Evolutionary conservation across 1,140 invertebrate species (phyloP), one percentile per base, ranked within the genome.

Genomic region (Procambarus clarkii): DNA sequence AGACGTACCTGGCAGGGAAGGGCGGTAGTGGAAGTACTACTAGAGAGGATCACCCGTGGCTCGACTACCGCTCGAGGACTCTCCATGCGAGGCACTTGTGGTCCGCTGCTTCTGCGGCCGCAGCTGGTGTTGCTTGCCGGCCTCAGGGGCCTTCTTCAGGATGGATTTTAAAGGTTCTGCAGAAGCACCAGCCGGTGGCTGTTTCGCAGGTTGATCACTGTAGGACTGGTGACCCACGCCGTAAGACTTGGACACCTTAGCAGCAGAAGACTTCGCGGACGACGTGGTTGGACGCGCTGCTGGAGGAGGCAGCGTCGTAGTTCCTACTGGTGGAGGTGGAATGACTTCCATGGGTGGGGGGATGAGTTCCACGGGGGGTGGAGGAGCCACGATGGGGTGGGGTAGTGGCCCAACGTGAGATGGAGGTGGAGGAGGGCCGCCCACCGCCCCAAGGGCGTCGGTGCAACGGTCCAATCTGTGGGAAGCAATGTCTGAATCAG

Each of bases 81-180:
- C 69, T 8, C n/a, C n/a, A 5, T 34, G 24, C 0, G 80, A 82
- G 50, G 80, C 54, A 82, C 80, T 82, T 82, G 80, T 5, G 60
- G 34, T 82, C 60, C 21, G 15, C 54, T 60, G 80, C n/a, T 82
- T 48, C 69, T 74, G 69, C n/a, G 1, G 60, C 18, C 21, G 60
- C 60, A 50, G 78, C 45, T 79, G 54, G 7, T 80, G 78, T 21
- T 80, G 78, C 45, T 80, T 82, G 24, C 50, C 80, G 60, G 21
- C 44, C 44, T 82, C 80, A 58, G 80, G 11, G n/a, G 80, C 24
- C 8, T 82, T 82, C 50, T 82, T 82, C 50, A 82, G 50, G 50
- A 82, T 82, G 50, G 80, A 82, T 13, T 82, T 82, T 8, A 82
- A 54, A 34, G 80, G 80, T 60, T 82, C 80, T 34, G 80, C 3